Conservation (phyloP, 2,888 invertebrate species). For the Megaustenia siamemsis region DNA sequence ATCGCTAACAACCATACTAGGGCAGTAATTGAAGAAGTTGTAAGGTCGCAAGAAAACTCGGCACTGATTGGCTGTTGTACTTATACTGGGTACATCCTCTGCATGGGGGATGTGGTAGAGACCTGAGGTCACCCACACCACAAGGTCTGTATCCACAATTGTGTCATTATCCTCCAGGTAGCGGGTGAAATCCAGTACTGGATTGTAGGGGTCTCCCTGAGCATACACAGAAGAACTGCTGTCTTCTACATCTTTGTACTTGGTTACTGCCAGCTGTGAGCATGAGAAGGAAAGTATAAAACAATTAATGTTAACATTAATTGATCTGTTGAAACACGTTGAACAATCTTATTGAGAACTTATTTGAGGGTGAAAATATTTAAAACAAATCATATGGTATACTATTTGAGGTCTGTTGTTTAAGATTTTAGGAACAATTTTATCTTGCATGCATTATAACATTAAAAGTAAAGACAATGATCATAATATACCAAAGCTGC, state of each 20-base stretch:
- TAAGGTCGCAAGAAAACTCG: conserved; percentile 70
- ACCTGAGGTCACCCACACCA: conserved; percentile 76
- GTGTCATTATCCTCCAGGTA: conserved; percentile 73
- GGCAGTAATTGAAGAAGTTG: conserved; percentile 75
- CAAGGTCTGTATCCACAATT: conserved; percentile 73
- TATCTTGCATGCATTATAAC: no score
- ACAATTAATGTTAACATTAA: neutral
- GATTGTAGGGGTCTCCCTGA: conserved; percentile 72
- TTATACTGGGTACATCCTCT: conserved; percentile 74
- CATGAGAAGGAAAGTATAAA: neutral
- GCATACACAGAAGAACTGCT: conserved; percentile 72
- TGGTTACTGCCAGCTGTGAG: conserved; percentile 71
- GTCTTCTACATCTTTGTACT: conserved; percentile 71
- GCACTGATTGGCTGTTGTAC: conserved; percentile 67
- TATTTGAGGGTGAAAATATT: no score
- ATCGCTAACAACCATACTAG: conserved; percentile 69
- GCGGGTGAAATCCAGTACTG: conserved; percentile 70
- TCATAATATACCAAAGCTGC: no score
- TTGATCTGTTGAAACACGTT: no score
- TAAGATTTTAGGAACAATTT: no score
- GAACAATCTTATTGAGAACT: no score
- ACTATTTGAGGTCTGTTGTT: no score
- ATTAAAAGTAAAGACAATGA: no score
- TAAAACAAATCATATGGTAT: no score
- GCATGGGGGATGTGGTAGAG: conserved; percentile 72